Base-by-base conservation (phyloP, 2,113 vertebrate genomes). In the Heterochromis multidens region DNA sequence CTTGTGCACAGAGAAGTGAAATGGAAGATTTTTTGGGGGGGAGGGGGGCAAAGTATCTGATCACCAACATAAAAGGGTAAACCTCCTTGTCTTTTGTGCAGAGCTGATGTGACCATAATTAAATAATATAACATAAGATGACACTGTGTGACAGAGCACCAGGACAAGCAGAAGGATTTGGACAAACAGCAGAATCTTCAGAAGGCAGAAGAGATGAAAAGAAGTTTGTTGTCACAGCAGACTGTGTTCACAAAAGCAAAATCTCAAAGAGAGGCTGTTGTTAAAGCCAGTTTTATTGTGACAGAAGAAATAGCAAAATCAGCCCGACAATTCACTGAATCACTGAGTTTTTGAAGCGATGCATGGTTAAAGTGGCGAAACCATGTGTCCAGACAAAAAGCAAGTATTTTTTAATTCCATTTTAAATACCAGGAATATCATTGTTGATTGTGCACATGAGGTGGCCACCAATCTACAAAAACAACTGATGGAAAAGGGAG, bases 401-500 rank as follows among this genome's bases (percentile, higher is more conserved):
- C 72, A 67, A 29, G n/a, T 11, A 12, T 59, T 78, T 59, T 61
- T 23, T 7, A 29, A 61, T 16, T 16, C 4, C 37, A 40, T 40
- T 40, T 70, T 70, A 70, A 46, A 40, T 46, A 46, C 23, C 27
- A 61, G n/a, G 80, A 91, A 93, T n/a, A 86, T 85, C 2, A 21
- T 90, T 31, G 78, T 65, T 60, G 63, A 78, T 59, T 16, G 37
- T 3, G 17, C 33, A 10, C 21, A 49, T 65, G 49, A 90, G 9
- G 59, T 91, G 17, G 77, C 90, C 56, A 84, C 81, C 16, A 60
- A 87, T 81, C 58, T 89, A 21, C 5, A 80, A 37, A 27, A 29
- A 35, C 80, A 37, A 82, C 16, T 89, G 16, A 86, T 40, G n/a
- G 54, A 70, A 77, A 91, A 52, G 35, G 29, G 29, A 61, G 84